Evolutionary conservation across 2,113 vertebrate genomes (phyloP).

Genomic region (Dromaius novaehollandiae): DNA sequence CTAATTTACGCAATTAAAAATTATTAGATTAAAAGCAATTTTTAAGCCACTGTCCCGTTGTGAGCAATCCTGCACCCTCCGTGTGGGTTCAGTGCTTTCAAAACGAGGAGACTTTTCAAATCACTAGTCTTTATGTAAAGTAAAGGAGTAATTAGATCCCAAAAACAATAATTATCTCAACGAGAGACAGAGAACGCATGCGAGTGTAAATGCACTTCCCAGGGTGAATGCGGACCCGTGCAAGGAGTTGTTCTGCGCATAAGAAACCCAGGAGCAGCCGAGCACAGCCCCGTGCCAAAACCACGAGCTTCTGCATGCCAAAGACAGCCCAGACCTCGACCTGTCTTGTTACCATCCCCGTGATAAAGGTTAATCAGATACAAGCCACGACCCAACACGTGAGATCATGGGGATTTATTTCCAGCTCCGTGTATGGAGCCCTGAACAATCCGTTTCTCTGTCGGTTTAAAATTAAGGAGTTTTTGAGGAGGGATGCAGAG

Average conservation of each 20-base stretch:
- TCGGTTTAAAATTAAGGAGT: accelerated
- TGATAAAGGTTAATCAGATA: slow-evolving; percentile 70
- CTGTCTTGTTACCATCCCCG: slow-evolving; percentile 15
- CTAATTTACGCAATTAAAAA: slow-evolving; percentile 56
- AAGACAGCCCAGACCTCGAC: slow-evolving; percentile 5
- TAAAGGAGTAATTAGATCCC: slow-evolving; percentile 32
- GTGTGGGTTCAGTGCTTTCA: background rate
- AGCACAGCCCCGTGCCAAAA: slow-evolving; percentile 17
- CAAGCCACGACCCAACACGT: background rate
- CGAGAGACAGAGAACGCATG: slow-evolving; percentile 2
- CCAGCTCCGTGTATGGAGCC: accelerated
- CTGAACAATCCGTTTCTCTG: accelerated
- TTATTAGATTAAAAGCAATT: slow-evolving; percentile 49
- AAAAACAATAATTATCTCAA: slow-evolving; percentile 43
- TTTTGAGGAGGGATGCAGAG: accelerated
- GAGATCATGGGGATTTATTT: background rate
- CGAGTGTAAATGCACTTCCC: background rate
- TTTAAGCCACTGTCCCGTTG: background rate
- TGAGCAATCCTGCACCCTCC: background rate
- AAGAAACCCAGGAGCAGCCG: slow-evolving; percentile 24
- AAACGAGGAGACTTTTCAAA: slow-evolving; percentile 15
- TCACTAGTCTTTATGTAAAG: slow-evolving; percentile 20
- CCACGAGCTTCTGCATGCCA: background rate
- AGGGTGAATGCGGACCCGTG: background rate
- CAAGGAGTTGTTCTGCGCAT: slow-evolving; percentile 43